Evolutionary conservation across 2,113 vertebrate genomes (phyloP), one percentile per base, ranked within the genome.

Genomic region (Pseudolaguvia tuberculata): DNA sequence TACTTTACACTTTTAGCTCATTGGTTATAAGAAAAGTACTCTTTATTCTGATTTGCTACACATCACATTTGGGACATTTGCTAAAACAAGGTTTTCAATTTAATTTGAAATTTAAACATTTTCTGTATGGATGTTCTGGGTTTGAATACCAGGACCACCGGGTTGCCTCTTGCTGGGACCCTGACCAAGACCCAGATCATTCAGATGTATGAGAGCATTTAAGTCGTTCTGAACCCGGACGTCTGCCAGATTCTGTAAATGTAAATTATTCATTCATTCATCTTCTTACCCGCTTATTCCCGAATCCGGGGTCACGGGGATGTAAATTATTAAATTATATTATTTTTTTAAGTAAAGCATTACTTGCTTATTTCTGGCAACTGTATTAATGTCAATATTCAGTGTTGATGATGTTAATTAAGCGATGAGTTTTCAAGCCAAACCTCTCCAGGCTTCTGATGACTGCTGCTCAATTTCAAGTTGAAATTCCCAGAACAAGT

Each of bases 401-500:
- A 18, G 31, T 72, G 66, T 50, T 57, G 51, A 74, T 18, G 48
- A 47, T 77, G 50, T 70, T 77, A 70, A 59, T 47, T 75, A 20
- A 63, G 52, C 66, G 48, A 50, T 51, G 27, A 25, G 48, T 27
- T 21, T 59, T 48, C 67, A 57, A 56, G 62, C 67, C 66, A 66
- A 66, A 72, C 42, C 58, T 52, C 65, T 25, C 48, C n/a, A 45
- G 55, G 35, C 27, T 15, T 67, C 57, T 53, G 31, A 53, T 63
- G 58, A 70, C 61, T 29, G 35, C 35, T 39, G 51, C 39, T 35
- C n/a, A 0, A 48, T 62, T 47, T 14, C 4, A 21, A 71, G 70
- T 73, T 71, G 73, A 9, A 31, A n/a, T 42, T 80, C 78, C 71
- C 50, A 50, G 57, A 58, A 51, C 56, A 39, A 29, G 69, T 68